Base-by-base conservation (phyloP, 2,888 invertebrate genomes). In the Conchocele bisecta region DNA sequence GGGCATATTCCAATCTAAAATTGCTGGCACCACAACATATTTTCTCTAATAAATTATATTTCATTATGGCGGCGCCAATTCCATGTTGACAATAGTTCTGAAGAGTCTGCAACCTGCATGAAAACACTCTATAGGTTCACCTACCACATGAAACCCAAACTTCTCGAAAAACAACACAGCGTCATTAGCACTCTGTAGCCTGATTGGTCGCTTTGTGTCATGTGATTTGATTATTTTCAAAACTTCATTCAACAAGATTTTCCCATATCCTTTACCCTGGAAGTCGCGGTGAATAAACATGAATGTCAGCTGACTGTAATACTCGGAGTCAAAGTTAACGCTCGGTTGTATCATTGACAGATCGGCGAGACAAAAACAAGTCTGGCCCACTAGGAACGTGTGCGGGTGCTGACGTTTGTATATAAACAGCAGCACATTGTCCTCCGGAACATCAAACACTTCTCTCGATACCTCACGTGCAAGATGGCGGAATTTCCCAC, bases 371-470 rank as follows among this genome's bases (percentile, higher is more conserved):
- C 71, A 66, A 50, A 81, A 83, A 54, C 75, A 66, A 17, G 83
- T 59, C 39, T 73, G 70, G n/a, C 80, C 83, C 17, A 80, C 65
- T 4, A 69, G 60, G 22, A 66, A 53, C 6, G 42, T 37, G 15
- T 54, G 77, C 6, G 48, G 46, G 37, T 54, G 41, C 15, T 61
- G 46, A n/a, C 64, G 69, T 22, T 73, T 64, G 57, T 79, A 83
- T 20, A 65, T 64, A 63, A 85, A 80, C 5, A 83, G 24, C n/a
- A 83, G 69, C 7, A 48, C 26, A 42, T 82, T 81, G 3, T 81
- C 72, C 31, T 83, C 83, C n/a, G 83, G 85, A 5, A 83, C 71
- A 53, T 85, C 83, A 71, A 73, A 85, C 1, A 75, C 75, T 50
- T 79, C 80, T 9, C 83, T 66, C 24, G 81, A 75, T 0, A 83